Conservation (phyloP, 2,888 invertebrate genomes). For the Harpalus rufipes region DNA sequence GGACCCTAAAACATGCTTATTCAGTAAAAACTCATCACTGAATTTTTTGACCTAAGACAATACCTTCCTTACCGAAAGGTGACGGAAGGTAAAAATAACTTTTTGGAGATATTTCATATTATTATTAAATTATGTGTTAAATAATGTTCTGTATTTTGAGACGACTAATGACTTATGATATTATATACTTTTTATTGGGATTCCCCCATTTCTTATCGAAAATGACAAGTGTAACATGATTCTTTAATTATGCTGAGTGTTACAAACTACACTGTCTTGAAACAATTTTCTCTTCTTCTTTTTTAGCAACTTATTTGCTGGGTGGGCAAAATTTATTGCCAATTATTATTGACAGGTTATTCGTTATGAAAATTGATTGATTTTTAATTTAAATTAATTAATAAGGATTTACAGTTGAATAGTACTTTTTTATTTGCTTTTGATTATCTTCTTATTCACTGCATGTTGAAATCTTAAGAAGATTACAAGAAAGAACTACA, state of each 20-base stretch:
- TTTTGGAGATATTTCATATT: too few species aligned
- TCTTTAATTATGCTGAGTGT: not conserved
- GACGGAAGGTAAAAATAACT: too few species aligned
- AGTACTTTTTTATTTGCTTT: slow-evolving; percentile 13
- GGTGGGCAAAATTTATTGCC: slow-evolving; percentile 47
- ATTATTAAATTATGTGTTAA: too few species aligned
- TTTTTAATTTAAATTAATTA: slow-evolving; percentile 40
- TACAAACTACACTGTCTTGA: not conserved
- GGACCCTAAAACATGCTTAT: too few species aligned
- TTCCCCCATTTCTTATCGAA: not conserved
- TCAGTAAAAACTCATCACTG: too few species aligned
- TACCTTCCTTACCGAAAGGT: too few species aligned
- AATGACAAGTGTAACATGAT: not conserved
- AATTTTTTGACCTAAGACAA: too few species aligned
- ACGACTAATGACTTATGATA: too few species aligned
- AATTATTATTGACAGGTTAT: slow-evolving; percentile 50
- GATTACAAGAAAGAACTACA: slow-evolving; percentile 21
- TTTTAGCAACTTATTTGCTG: slow-evolving; percentile 15
- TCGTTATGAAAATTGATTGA: slow-evolving; percentile 27
- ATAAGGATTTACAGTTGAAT: slow-evolving; percentile 15
- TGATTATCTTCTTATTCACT: slow-evolving; percentile 18
- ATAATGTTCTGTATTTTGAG: too few species aligned
- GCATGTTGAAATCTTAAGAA: slow-evolving; percentile 37
- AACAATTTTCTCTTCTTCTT: slow-evolving; percentile 4
- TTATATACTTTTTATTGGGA: not conserved